These are phyloP conservation scores for Aramus guarauna DNA, from an alignment of 2,113 vertebrate species.

Conservation along the genomic window DNA sequence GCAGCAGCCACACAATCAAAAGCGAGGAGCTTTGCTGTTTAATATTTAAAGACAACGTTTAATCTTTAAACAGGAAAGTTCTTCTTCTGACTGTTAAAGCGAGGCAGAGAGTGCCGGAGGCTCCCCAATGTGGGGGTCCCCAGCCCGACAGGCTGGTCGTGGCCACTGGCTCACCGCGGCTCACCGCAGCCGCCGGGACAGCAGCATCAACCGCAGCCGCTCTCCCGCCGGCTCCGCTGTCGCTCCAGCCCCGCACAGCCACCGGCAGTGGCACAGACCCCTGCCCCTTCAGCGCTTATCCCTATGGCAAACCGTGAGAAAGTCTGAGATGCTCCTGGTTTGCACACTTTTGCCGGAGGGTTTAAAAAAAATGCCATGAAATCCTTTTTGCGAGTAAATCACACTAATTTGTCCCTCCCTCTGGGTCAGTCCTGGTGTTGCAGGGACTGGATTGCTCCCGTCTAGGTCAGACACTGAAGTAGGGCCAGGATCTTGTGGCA, in stretches of 20 bases:
- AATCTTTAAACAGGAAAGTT: slow-evolving; percentile 76
- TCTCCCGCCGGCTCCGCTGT: fast-evolving
- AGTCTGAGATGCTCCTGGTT: background rate
- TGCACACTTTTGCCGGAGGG: fast-evolving
- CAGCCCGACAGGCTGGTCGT: background rate
- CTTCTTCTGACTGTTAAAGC: slow-evolving; percentile 71
- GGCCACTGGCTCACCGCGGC: background rate
- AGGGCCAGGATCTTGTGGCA: background rate
- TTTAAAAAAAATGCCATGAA: background rate
- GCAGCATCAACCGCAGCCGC: background rate
- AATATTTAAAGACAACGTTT: slow-evolving; percentile 74
- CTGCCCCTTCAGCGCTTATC: background rate
- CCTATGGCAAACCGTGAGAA: background rate
- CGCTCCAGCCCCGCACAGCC: fast-evolving
- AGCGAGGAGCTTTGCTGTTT: slow-evolving; percentile 64
- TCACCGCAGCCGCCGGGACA: background rate
- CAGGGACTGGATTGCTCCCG: background rate
- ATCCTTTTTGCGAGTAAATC: background rate
- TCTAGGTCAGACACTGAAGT: background rate
- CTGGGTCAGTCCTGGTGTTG: background rate
- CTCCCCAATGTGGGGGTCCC: background rate
- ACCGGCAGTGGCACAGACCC: fast-evolving
- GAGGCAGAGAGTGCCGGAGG: background rate
- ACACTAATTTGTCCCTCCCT: background rate
- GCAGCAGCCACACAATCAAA: slow-evolving; percentile 70